Evolutionary conservation across 2,113 vertebrate genomes (phyloP), one percentile per base, ranked within the genome.

Genomic region (Chionodraco myersi): DNA sequence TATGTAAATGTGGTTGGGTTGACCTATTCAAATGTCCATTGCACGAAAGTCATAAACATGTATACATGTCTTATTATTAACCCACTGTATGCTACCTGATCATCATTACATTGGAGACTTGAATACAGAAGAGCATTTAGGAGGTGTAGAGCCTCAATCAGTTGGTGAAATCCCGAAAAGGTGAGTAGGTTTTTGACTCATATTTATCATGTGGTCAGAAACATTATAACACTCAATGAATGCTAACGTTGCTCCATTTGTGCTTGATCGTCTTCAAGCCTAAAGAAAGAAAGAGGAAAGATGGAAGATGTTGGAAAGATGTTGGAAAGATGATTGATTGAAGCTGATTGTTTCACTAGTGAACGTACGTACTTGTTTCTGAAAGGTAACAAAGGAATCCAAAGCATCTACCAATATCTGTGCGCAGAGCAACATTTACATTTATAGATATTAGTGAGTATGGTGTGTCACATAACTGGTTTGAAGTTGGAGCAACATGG

Each of bases 1-100:
- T 44, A 9, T 64, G 59, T 21, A 73, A 51, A 61, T 59, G 36
- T 79, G 10, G 15, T 13, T 48, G 18, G 51, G 66, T 64, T 5
- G 57, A 61, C 36, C 26, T 63, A 36, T 56, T 3, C 45, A 56
- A 51, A 57, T 47, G 21, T 3, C n/a, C 26, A 52, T 14, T 58
- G 10, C 10, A 7, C 52, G 1, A 26, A 65, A 41, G 60, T 72
- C 3, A 13, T 51, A 12, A 18, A 15, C 5, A 34, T 45, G 5
- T 77, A 13, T 58, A 48, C 3, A 48, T 48, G 1, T 49, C 36
- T 65, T 14, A 60, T 47, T 48, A 64, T 64, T 0, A 26, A 64
- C 18, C 18, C 18, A 64, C 7, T 23, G 3, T 5, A 14, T 47
- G 2, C 14, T 30, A 49, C 47, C 63, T 51, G 47, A 4, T 65